A percentile compares a stretch with the other conserved stretches of the same genome.
Conservation (phyloP, 2,888 invertebrate genomes). For the Heterodera filipjevi region DNA sequence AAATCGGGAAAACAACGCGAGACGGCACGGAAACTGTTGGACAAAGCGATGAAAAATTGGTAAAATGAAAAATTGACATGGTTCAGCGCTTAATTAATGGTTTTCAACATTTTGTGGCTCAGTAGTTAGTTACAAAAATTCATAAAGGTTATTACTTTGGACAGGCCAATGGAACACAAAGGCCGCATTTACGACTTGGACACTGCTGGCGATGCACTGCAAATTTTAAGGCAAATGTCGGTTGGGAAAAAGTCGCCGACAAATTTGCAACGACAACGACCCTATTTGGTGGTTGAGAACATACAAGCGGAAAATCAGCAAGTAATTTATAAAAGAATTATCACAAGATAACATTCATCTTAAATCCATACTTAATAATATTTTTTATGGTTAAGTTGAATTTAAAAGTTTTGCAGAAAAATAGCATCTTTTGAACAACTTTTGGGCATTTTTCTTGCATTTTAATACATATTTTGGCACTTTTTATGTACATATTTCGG, state of each 20-base stretch:
- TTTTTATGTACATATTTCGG: too few relatives aligned
- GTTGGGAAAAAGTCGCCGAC: conserved; percentile 80
- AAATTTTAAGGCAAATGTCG: conserved; percentile 78
- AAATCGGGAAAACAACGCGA: conserved; percentile 54
- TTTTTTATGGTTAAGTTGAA: too few relatives aligned
- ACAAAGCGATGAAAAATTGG: conserved; percentile 49
- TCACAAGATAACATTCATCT: too few relatives aligned
- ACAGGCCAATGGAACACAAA: conserved; percentile 69
- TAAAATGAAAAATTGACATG: conserved; percentile 21
- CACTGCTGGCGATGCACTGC: conserved; percentile 72
- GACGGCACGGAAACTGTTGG: conserved; percentile 49
- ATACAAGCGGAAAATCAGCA: conserved; percentile 69
- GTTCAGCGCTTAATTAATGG: not conserved
- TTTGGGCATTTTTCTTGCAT: too few relatives aligned
- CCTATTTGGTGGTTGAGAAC: conserved; percentile 83
- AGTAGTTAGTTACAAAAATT: not conserved
- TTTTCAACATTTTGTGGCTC: not conserved
- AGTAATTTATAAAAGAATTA: conserved; percentile 33
- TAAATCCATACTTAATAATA: too few relatives aligned
- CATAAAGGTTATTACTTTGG: not conserved
- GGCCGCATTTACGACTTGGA: conserved; percentile 82
- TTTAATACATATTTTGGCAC: too few relatives aligned
- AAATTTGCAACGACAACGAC: conserved; percentile 78
- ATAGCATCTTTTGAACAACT: too few relatives aligned
- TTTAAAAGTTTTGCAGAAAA: too few relatives aligned